A percentile compares a stretch with the other conserved stretches of the same genome.
phyloP scores from a whole-genome alignment of 2,888 invertebrate genomes.

The Zygothrica quintamaculata region DNA sequence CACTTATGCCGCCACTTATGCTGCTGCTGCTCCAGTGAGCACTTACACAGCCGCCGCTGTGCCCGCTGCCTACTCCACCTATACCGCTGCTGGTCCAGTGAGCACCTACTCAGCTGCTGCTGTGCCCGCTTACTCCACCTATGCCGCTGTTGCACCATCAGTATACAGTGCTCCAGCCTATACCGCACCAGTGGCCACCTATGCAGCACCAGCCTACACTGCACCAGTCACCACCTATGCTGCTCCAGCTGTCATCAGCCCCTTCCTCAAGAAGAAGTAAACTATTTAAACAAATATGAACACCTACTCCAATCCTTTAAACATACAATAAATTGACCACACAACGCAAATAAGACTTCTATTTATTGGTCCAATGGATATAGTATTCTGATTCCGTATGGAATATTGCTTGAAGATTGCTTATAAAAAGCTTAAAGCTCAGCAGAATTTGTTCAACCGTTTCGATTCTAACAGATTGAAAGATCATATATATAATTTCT shows the following conservation, averaged over 20 bases:
- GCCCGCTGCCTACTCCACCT: slow-evolving; percentile 58
- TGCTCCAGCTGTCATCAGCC: slow-evolving; percentile 65
- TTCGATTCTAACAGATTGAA: too few relatives aligned
- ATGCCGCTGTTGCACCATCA: slow-evolving; percentile 52
- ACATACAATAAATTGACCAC: slow-evolving; percentile 48
- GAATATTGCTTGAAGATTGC: too few relatives aligned
- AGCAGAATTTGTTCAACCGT: too few relatives aligned
- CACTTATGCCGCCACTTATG: slow-evolving; percentile 48
- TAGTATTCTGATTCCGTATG: too few relatives aligned
- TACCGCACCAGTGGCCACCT: slow-evolving; percentile 48
- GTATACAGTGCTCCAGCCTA: slow-evolving; percentile 61
- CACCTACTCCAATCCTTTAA: slow-evolving; percentile 1
- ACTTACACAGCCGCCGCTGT: slow-evolving; percentile 50
- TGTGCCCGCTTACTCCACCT: slow-evolving; percentile 56
- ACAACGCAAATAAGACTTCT: slow-evolving; percentile 1
- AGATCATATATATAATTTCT: slow-evolving; percentile 17
- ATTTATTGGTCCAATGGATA: too few relatives aligned
- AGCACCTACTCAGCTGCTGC: slow-evolving; percentile 47
- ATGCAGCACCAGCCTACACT: slow-evolving; percentile 52
- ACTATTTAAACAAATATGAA: too few relatives aligned
- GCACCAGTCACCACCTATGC: slow-evolving; percentile 65
- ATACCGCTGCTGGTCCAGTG: slow-evolving; percentile 53
- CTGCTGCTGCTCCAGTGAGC: slow-evolving; percentile 59
- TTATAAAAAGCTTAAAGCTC: too few relatives aligned
- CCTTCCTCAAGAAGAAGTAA: slow-evolving; percentile 76